Evolutionary conservation across 2,113 vertebrate species (phyloP).

Genomic region (Melospiza georgiana): DNA sequence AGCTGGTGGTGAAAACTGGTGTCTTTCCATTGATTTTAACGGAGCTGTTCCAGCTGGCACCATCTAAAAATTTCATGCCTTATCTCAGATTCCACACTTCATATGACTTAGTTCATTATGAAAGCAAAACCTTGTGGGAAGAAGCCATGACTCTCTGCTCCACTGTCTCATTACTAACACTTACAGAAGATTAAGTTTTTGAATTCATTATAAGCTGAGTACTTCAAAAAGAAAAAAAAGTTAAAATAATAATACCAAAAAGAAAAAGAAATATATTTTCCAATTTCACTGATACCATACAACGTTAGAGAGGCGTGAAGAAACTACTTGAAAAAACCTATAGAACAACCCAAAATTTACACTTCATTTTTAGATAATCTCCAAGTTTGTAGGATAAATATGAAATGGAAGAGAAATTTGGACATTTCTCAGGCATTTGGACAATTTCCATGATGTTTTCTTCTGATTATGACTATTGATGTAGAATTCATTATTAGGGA

Average conservation of each 20-base stretch:
- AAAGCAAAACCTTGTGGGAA: conserved; percentile 1
- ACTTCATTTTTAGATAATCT: neutral
- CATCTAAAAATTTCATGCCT: conserved; percentile 11
- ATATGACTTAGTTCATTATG: neutral
- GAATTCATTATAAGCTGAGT: neutral
- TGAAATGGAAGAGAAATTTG: neutral
- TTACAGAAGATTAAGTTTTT: conserved; percentile 28
- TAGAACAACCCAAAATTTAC: neutral
- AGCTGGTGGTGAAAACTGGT: neutral
- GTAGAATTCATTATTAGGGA: neutral
- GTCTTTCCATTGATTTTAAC: neutral
- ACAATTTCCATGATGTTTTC: neutral
- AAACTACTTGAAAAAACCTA: neutral
- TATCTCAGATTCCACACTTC: neutral
- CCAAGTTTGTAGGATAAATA: neutral
- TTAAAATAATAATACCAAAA: neutral
- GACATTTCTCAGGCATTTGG: neutral
- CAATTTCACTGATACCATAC: neutral
- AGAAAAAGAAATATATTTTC: neutral
- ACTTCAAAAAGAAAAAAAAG: neutral
- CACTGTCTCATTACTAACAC: neutral
- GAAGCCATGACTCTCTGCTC: neutral
- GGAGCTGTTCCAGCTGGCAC: neutral
- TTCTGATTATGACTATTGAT: neutral
- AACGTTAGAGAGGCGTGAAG: neutral